A percentile compares a stretch with the other conserved stretches of the same genome.
Conservation (phyloP, 2,888 invertebrate species). For the Erebia aethiops region DNA sequence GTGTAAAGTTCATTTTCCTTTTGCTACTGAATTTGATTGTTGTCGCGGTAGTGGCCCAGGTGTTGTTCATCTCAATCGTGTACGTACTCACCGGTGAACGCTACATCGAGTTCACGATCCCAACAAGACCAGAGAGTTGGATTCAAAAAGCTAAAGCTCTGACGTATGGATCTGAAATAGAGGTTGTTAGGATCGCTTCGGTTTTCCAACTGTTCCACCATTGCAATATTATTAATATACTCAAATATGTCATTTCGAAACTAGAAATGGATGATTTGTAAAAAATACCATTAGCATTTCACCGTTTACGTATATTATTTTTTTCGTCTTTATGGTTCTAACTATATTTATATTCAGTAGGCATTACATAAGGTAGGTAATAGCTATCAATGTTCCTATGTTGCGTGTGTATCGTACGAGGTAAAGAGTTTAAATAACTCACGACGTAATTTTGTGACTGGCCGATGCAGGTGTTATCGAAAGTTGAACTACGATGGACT, state of each 20-base stretch:
- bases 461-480: too few species aligned
- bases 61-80: conserved; percentile 52
- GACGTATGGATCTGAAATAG: conserved; percentile 55
- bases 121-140: conserved; percentile 52
- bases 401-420: neutral
- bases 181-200: conserved; percentile 56
- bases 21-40: conserved; percentile 52
- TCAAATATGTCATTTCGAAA: conserved; percentile 49
- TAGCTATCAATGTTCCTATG: neutral
- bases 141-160: conserved; percentile 52
- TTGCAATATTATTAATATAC: conserved; percentile 55
- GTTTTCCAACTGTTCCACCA: conserved; percentile 55
- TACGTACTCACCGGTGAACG: conserved; percentile 57
- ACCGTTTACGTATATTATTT: neutral
- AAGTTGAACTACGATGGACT: too few species aligned
- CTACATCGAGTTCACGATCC: conserved; percentile 56
- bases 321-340: neutral
- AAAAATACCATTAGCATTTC: neutral
- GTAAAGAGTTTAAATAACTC: too few species aligned
- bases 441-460: too few species aligned
- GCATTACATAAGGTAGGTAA: neutral
- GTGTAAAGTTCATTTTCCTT: conserved; percentile 55
- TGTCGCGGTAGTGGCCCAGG: conserved; percentile 49
- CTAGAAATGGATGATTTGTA: conserved; percentile 15
- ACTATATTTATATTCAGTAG: neutral